Percentiles rank a stretch among this genome's conserved stretches.
These are phyloP conservation scores for Lottia gigantea DNA, from an alignment of 2,888 invertebrate species.

Conservation along the genomic window DNA sequence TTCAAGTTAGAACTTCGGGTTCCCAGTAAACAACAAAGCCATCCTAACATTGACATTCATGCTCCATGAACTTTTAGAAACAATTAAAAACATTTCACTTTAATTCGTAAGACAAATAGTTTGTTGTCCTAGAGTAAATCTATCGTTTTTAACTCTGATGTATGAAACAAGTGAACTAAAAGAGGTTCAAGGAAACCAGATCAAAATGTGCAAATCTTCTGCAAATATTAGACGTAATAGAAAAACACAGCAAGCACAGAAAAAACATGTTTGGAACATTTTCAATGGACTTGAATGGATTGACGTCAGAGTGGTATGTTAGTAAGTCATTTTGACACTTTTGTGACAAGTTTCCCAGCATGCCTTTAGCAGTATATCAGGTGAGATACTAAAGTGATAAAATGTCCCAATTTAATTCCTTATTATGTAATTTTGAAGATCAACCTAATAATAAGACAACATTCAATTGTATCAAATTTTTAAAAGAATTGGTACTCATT, in stretches of 20 bases:
- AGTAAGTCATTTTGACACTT: neutral
- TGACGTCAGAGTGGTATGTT: conserved; percentile 4
- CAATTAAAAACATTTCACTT: conserved; percentile 6
- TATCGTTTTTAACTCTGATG: neutral
- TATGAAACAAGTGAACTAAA: conserved; percentile 2
- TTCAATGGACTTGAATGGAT: conserved; percentile 4
- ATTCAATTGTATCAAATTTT: no score
- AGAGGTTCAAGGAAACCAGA: neutral
- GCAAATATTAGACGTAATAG: neutral
- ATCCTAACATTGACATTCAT: neutral
- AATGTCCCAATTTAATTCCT: no score
- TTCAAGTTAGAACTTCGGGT: neutral
- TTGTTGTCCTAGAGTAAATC: neutral
- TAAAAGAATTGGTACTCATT: no score
- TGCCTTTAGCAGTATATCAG: neutral
- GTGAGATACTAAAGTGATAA: neutral
- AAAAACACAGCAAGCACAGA: neutral
- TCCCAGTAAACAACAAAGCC: neutral
- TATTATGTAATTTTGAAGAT: no score
- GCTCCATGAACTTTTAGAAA: neutral
- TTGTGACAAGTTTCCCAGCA: conserved; percentile 1
- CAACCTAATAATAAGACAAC: no score
- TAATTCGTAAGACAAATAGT: conserved; percentile 1
- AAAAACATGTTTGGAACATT: conserved; percentile 9
- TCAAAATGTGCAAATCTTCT: neutral